Evolutionary conservation across 2,113 vertebrate genomes (phyloP).

Genomic region (Centrocercus urophasianus): DNA sequence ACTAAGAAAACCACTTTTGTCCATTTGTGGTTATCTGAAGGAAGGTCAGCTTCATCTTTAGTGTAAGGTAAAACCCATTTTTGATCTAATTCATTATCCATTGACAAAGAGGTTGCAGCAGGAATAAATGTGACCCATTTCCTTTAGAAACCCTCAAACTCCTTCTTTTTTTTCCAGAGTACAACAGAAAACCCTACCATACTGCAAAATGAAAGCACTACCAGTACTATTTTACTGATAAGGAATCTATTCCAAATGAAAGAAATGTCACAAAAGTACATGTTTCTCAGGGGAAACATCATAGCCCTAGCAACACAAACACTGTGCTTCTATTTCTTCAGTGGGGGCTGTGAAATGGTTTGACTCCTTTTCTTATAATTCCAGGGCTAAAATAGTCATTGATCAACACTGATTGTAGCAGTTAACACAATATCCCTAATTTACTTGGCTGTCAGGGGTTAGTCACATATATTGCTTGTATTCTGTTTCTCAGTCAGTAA

Average conservation of each 20-base stretch:
- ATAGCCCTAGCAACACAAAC: background rate
- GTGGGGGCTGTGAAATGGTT: background rate
- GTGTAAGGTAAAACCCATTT: background rate
- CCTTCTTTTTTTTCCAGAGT: background rate
- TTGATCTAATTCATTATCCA: slow-evolving; percentile 12
- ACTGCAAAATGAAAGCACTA: background rate
- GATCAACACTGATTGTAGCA: background rate
- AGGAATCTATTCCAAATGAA: background rate
- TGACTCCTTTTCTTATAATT: background rate
- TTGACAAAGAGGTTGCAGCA: background rate
- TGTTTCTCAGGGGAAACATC: background rate
- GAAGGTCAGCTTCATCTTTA: slow-evolving; percentile 7
- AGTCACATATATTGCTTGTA: background rate
- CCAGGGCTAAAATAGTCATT: background rate
- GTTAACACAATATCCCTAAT: background rate
- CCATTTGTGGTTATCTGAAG: slow-evolving; percentile 53
- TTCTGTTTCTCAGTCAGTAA: background rate
- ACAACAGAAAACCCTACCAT: background rate
- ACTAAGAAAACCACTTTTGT: slow-evolving; percentile 14
- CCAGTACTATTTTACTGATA: background rate
- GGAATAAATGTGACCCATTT: background rate
- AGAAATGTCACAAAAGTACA: background rate
- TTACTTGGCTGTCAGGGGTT: background rate
- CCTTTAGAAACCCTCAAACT: background rate
- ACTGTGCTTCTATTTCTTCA: background rate